These are phyloP conservation scores for Macrobrachium rosenbergii DNA, from an alignment of 1,140 invertebrate species.

Conservation along the genomic window DNA sequence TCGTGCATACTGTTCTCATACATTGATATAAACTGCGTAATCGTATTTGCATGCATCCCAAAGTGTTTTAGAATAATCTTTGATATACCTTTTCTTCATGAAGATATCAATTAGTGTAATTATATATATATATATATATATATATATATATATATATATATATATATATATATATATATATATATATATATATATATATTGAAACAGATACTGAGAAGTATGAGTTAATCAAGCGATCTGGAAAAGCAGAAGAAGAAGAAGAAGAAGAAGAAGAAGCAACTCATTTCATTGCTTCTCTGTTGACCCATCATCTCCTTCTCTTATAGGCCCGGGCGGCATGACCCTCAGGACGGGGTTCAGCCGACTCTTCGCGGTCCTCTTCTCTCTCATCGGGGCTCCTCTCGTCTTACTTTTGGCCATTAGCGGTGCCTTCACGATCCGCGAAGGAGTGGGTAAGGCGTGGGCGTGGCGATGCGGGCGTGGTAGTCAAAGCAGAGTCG, in stretches of 20 bases:
- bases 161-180: background rate
- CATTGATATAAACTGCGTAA: background rate
- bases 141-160: background rate
- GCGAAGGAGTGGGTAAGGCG: conserved; percentile 55
- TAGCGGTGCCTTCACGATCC: conserved; percentile 57
- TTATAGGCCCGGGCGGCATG: conserved; percentile 57
- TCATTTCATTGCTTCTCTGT: too few relatives aligned
- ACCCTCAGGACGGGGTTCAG: conserved; percentile 57
- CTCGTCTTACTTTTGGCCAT: conserved; percentile 56
- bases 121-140: background rate
- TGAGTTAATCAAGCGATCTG: too few relatives aligned
- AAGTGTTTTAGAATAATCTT: background rate
- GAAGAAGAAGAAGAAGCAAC: too few relatives aligned
- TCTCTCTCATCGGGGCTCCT: conserved; percentile 55
- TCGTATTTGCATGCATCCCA: too few relatives aligned
- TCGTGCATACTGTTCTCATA: background rate
- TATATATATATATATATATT: too few relatives aligned
- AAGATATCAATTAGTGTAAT: too few relatives aligned
- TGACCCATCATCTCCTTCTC: background rate
- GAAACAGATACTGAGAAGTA: background rate
- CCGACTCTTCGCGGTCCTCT: conserved; percentile 54
- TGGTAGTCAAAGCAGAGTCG: conserved; percentile 36
- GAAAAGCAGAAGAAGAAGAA: too few relatives aligned
- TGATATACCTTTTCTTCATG: too few relatives aligned
- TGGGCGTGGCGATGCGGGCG: conserved; percentile 59